These are phyloP conservation scores for Watsonalla binaria DNA, from an alignment of 2,888 invertebrate species.

Conservation along the genomic window DNA sequence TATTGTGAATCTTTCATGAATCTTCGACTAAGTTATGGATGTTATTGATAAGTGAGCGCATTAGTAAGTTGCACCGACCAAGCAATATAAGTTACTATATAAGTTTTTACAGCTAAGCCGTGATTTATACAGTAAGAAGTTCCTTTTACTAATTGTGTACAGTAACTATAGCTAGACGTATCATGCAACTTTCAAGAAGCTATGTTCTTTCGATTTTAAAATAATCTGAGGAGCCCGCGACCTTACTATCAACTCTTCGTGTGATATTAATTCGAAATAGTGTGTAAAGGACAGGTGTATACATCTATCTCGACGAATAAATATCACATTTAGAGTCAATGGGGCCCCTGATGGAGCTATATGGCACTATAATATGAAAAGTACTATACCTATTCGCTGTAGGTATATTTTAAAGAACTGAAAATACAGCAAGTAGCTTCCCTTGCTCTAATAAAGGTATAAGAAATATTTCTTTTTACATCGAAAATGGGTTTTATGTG, in stretches of 20 bases:
- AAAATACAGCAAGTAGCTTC: background rate
- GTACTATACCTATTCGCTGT: background rate
- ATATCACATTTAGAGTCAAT: no score
- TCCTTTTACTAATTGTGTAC: conserved; percentile 29
- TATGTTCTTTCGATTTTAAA: background rate
- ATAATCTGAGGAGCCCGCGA: no score
- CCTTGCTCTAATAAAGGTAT: background rate
- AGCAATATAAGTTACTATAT: conserved; percentile 29
- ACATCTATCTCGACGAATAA: no score
- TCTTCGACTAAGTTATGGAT: background rate
- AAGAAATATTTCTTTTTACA: conserved; percentile 9
- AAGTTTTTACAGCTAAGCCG: conserved; percentile 28
- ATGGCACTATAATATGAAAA: no score
- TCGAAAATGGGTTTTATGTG: conserved; percentile 23
- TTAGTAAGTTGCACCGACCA: conserved; percentile 52
- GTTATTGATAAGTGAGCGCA: conserved; percentile 8
- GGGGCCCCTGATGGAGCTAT: no score
- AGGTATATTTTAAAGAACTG: background rate
- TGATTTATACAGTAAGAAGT: conserved; percentile 33
- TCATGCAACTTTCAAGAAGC: conserved; percentile 4
- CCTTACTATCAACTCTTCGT: no score
- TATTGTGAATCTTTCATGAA: background rate
- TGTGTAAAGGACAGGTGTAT: no score
- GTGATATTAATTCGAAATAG: no score
- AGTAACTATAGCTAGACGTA: conserved; percentile 1